Base-by-base conservation (phyloP, 2,797 vertebrate genomes). In the Leptodactylus fallax region DNA sequence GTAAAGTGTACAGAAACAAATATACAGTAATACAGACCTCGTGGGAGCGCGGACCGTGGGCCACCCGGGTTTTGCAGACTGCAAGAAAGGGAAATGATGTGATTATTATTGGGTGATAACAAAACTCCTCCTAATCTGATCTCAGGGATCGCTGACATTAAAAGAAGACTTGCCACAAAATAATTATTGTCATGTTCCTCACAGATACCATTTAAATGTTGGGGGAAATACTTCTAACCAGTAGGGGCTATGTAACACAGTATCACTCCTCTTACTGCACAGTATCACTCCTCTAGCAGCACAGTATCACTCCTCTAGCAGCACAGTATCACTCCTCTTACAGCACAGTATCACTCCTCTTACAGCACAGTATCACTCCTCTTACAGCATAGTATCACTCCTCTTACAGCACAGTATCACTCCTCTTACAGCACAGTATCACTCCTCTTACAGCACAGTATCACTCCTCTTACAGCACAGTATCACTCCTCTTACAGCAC, bases 41-140 rank as follows among this genome's bases (percentile, higher is more conserved):
- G 23, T 96, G 95, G 51, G 95, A 96, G 14, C 91, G 90, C 0
- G 93, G 95, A 36, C 95, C 95, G 0, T 96, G 95, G 0, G 95
- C 95, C 90, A 95, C 93, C 90, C 93, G 93, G 17, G 95, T 95
- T 92, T 96, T 96, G 91, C 95, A 96, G 91, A 96, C 95, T 96
- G 91, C 0, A 81, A 74, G 51, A 82, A 27, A 88, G 47, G 72
- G 36, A 85, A 55, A 14, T 7, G 7, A 17, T 0, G 14, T 49
- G 11, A 47, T 72, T 47, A 74, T 74, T 74, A 21, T 12, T 49
- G 10, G 2, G 7, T 47, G 36, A 19, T 74, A 49, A 21, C 21
- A 74, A 72, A 19, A 19, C 8, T 23, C 36, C 36, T 36, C 36
- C 36, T 47, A 21, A 17, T 72, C 8, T 72, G 14, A 45, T 19